These are phyloP conservation scores for Calosoma granatense DNA, from an alignment of 1,140 invertebrate species.

Conservation along the genomic window DNA sequence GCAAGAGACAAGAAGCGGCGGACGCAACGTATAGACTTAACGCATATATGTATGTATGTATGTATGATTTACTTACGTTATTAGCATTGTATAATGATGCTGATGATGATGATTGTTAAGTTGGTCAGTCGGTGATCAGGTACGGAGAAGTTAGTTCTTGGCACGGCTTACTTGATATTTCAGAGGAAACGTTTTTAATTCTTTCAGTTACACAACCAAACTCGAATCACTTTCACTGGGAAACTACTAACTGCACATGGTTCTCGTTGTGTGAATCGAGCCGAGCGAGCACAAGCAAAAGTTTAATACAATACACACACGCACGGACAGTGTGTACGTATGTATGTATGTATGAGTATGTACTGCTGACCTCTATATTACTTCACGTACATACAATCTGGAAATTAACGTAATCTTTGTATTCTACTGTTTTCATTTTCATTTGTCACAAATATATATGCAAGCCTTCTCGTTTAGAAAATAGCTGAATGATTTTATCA, in stretches of 20 bases:
- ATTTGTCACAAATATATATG: background rate
- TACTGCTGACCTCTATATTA: background rate
- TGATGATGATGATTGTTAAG: too few species aligned
- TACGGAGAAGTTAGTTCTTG: too few species aligned
- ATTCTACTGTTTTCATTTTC: background rate
- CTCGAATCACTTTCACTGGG: background rate
- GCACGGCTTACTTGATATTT: background rate
- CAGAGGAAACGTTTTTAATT: conserved; percentile 3
- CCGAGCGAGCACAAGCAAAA: background rate
- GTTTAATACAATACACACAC: too few species aligned
- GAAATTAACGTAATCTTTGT: too few species aligned
- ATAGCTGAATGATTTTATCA: too few species aligned
- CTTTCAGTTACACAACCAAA: background rate
- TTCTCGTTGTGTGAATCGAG: background rate
- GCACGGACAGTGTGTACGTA: too few species aligned
- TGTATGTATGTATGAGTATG: too few species aligned
- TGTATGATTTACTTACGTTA: background rate
- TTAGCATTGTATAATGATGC: background rate
- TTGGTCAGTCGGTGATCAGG: too few species aligned
- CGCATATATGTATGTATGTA: background rate
- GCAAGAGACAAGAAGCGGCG: too few species aligned
- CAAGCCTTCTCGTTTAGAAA: too few species aligned
- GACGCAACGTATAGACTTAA: background rate
- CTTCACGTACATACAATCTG: background rate
- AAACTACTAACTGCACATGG: background rate